Percentiles rank a stretch among this genome's conserved stretches.
Conservation (phyloP, 2,113 vertebrate species). For the Thalassoma bifasciatum region DNA sequence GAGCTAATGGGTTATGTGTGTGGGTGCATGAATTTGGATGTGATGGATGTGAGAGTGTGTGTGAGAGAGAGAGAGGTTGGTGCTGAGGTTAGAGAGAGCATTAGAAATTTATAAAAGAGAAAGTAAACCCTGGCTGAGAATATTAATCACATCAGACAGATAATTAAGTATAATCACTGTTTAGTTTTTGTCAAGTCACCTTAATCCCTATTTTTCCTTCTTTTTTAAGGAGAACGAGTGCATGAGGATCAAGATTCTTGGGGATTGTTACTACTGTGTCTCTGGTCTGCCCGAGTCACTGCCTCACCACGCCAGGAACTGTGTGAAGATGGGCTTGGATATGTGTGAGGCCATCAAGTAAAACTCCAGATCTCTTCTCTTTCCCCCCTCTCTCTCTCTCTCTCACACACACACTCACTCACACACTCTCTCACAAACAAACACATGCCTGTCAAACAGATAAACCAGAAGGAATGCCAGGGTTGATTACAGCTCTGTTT, state of each 20-base stretch:
- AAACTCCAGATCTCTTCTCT: constrained; percentile 76
- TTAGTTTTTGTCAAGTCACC: not conserved
- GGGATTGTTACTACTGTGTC: constrained; percentile 98
- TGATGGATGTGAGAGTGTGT: constrained; percentile 48
- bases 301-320: constrained; percentile 96
- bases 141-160: not conserved
- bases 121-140: not conserved
- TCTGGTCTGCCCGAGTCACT: constrained; percentile 96
- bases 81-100: constrained; percentile 24
- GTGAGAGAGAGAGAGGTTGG: constrained; percentile 1
- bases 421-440: constrained; percentile 27
- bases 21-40: constrained; percentile 56
- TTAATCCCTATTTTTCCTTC: not conserved
- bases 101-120: not conserved
- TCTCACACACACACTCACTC: not conserved
- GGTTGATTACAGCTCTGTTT: constrained; percentile 64
- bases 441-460: constrained; percentile 60
- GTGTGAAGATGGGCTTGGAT: constrained; percentile 98
- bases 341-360: constrained; percentile 99
- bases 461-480: constrained; percentile 67
- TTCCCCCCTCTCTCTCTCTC: not conserved
- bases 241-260: constrained; percentile 98
- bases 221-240: constrained; percentile 96
- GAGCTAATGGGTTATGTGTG: constrained; percentile 44
- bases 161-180: not conserved